Evolutionary conservation across 2,113 vertebrate genomes (phyloP), one percentile per base, ranked within the genome.

Genomic region (Epinephelus fuscoguttatus): DNA sequence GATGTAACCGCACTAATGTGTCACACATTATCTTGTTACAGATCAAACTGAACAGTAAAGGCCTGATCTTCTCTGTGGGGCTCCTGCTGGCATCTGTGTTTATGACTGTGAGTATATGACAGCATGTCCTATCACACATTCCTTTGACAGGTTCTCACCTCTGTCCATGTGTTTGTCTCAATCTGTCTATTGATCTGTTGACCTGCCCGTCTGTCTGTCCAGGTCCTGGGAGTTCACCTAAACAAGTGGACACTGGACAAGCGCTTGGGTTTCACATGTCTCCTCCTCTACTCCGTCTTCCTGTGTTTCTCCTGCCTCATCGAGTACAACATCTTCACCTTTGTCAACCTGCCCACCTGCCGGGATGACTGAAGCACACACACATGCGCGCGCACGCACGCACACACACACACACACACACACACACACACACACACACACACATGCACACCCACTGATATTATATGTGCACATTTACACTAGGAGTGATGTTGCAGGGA

Each of bases 271-370:
- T 70, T 97, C 7, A 89, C 90, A 42, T 99, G 97, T 94, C 95
- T 99, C 85, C 93, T 97, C 89, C 95, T 99, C 79, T 99, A 99
- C 2, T 95, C 97, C 4, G 93, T 99, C 94, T 99, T 99, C 96
- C 95, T 99, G 88, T 98, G 97, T 91, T 97, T 99, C 96, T 99
- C 98, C 96, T 99, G 99, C 95, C 97, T 99, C 95, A 99, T 98
- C 17, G 98, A 99, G 84, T 99, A 99, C 95, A 99, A 99, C 88
- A 97, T 99, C 92, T 99, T 99, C 95, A 99, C 96, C 42, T 99
- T 99, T 64, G 98, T 99, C 95, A 99, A 99, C 95, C 96, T 99
- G 94, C 98, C 98, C 0, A 99, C 98, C 94, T 99, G 98, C 81
- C 96, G 96, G 80, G 96, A 97, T 63, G 95, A 96, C 91, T 97